A percentile compares a stretch with the other conserved stretches of the same genome.
Conservation (phyloP, 2,888 invertebrate genomes). For the Margaritifera margaritifera region DNA sequence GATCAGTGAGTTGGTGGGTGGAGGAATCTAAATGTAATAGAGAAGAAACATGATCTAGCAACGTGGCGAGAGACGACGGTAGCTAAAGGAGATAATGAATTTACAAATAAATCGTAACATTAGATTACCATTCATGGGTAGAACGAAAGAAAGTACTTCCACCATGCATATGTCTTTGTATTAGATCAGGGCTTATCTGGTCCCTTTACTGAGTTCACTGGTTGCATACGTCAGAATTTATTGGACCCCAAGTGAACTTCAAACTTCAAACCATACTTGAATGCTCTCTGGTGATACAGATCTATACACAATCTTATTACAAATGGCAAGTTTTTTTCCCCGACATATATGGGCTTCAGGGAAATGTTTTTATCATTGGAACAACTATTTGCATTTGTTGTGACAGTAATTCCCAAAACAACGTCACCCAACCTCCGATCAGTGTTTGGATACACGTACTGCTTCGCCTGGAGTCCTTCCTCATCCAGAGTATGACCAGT, state of each 20-base stretch:
- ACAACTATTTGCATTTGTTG: constrained; percentile 8
- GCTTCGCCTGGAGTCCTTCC: constrained; percentile 14
- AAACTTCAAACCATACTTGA: constrained; percentile 31
- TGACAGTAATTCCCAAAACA: constrained; percentile 10
- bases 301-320: constrained; percentile 23
- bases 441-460: constrained; percentile 24
- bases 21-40: too few species aligned
- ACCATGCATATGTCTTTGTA: constrained; percentile 19
- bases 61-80: too few species aligned
- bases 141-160: constrained; percentile 17
- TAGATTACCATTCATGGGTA: constrained; percentile 3
- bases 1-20: too few species aligned
- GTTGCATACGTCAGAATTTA: constrained; percentile 22
- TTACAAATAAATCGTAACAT: too few species aligned
- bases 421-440: not conserved
- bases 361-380: constrained; percentile 20
- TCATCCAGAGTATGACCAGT: constrained; percentile 21
- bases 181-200: constrained; percentile 19
- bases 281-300: constrained; percentile 23
- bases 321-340: constrained; percentile 21
- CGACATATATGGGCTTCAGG: constrained; percentile 11
- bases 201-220: constrained; percentile 19
- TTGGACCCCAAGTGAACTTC: constrained; percentile 22
- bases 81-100: too few species aligned
- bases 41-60: too few species aligned